Conservation (phyloP, 2,797 vertebrate species). For the Margarornis squamiger region DNA sequence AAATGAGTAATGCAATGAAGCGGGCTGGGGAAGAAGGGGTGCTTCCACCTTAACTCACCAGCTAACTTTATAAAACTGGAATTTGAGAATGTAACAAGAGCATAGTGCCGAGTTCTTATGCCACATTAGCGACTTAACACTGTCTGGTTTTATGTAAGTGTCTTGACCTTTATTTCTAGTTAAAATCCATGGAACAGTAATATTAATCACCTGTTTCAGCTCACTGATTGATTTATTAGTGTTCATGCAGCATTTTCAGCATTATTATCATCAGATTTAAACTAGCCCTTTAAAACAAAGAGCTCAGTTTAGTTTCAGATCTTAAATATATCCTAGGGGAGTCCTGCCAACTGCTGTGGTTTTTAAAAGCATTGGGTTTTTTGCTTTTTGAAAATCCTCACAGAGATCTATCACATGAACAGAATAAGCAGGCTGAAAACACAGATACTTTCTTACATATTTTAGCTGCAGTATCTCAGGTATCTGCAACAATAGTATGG, state of each 20-base stretch:
- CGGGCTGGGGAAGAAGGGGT: background rate
- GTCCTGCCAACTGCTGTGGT: background rate
- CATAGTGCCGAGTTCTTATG: background rate
- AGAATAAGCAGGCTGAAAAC: background rate
- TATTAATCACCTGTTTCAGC: slow-evolving; percentile 5
- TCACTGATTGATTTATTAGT: slow-evolving; percentile 11
- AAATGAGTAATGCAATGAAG: background rate
- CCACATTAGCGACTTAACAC: background rate
- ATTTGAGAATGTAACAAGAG: background rate
- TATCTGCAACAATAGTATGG: background rate
- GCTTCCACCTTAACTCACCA: background rate
- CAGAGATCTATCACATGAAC: background rate
- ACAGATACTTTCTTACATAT: background rate
- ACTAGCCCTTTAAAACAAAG: background rate
- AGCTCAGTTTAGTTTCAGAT: background rate
- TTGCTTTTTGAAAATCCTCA: background rate
- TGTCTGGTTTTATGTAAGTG: background rate
- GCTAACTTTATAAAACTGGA: background rate
- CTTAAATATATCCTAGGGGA: background rate
- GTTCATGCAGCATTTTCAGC: background rate
- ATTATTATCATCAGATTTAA: background rate
- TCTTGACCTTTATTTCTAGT: slow-evolving; percentile 25
- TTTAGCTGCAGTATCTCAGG: background rate
- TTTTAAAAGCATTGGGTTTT: background rate
- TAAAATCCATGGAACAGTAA: background rate